Percentiles rank a stretch among this genome's conserved stretches.
Conservation (phyloP, 1,140 invertebrate species). For the Holcopasites calliopsidis region DNA sequence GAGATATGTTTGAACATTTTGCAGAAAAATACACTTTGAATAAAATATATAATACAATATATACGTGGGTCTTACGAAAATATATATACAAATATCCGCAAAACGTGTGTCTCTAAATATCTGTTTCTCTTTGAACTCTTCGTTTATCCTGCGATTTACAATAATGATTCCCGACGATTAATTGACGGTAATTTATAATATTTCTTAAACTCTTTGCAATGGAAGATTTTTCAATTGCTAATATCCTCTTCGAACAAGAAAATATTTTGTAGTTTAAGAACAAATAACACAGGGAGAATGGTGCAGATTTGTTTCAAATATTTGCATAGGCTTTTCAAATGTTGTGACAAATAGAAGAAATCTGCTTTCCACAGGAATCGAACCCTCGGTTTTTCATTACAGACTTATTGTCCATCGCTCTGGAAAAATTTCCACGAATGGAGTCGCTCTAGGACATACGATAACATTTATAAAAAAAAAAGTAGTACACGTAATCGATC, state of each 20-base stretch:
- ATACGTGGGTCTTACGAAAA: slow-evolving; percentile 17
- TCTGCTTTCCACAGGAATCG: no score
- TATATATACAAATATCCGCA: slow-evolving; percentile 5
- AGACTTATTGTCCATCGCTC: slow-evolving; percentile 1
- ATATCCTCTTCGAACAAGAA: not conserved
- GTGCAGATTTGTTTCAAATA: not conserved
- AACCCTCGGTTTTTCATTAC: no score
- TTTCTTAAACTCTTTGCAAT: not conserved
- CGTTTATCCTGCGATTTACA: not conserved
- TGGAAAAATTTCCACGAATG: not conserved
- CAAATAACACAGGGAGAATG: not conserved
- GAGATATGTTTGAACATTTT: slow-evolving; percentile 2
- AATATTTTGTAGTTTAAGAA: not conserved
- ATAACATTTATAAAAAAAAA: slow-evolving; percentile 5
- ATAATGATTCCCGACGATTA: slow-evolving; percentile 9
- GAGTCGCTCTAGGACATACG: slow-evolving; percentile 2
- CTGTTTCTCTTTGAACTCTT: not conserved
- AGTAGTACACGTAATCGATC: not conserved
- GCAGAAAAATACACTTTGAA: not conserved
- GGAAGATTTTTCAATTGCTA: no score
- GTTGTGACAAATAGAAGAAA: slow-evolving; percentile 14
- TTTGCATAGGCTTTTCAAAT: no score
- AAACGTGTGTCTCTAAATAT: not conserved
- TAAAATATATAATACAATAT: not conserved
- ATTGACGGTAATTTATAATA: slow-evolving; percentile 34